A percentile compares a stretch with the other conserved stretches of the same genome.
Conservation (phyloP, 2,888 invertebrate genomes). For the Empis stercorea region DNA sequence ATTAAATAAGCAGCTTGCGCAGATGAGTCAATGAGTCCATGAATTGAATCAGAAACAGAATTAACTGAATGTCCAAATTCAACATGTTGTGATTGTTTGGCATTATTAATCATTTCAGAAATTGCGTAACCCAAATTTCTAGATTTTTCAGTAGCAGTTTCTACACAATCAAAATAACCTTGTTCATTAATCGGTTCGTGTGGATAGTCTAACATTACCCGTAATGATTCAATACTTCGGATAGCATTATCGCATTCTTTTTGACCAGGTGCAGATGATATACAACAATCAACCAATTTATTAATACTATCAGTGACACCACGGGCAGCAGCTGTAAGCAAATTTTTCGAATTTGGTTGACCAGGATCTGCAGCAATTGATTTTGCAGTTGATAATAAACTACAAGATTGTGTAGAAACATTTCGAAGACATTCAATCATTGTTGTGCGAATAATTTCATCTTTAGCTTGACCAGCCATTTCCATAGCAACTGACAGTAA, state of each 20-base stretch:
- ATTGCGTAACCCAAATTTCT: constrained; percentile 78
- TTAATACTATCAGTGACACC: constrained; percentile 90
- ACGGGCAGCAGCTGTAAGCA: constrained; percentile 74
- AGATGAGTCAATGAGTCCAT: constrained; percentile 82
- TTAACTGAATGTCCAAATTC: constrained; percentile 74
- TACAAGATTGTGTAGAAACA: constrained; percentile 76
- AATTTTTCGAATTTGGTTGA: constrained; percentile 82
- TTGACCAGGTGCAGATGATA: constrained; percentile 86
- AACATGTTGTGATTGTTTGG: constrained; percentile 74
- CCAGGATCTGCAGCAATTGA: constrained; percentile 79
- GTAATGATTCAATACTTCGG: constrained; percentile 75
- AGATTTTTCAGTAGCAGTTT: constrained; percentile 78
- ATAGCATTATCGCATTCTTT: constrained; percentile 95
- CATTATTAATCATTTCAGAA: constrained; percentile 87
- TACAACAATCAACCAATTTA: constrained; percentile 56
- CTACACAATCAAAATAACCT: constrained; percentile 88
- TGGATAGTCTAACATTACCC: constrained; percentile 71
- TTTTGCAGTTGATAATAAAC: constrained; percentile 76
- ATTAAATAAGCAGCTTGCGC: constrained; percentile 92
- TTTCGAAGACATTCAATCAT: constrained; percentile 80
- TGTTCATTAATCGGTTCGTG: constrained; percentile 77
- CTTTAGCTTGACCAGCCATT: constrained; percentile 72
- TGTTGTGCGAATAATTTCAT: constrained; percentile 58
- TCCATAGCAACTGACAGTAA: constrained; percentile 69
- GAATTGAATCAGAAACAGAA: constrained; percentile 75